These are phyloP conservation scores for Zaprionus lineosus DNA, from an alignment of 2,888 invertebrate species.

Conservation along the genomic window DNA sequence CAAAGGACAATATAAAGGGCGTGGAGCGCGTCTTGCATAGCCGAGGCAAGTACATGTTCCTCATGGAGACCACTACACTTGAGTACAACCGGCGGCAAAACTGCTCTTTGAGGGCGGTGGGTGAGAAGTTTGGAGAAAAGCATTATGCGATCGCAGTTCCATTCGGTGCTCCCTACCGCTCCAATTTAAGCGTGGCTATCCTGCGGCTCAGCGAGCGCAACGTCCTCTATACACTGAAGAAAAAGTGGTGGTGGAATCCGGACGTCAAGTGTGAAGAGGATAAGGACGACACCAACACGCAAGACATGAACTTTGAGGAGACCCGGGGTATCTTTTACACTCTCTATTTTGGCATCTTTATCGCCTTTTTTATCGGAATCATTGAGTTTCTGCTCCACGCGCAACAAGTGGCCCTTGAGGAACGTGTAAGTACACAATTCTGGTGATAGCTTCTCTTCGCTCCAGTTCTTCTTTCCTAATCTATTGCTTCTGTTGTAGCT, in stretches of 20 bases:
- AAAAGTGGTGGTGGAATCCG: slow-evolving; percentile 94
- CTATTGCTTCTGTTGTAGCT: slow-evolving; percentile 33
- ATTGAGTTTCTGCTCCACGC: slow-evolving; percentile 93
- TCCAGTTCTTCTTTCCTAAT: background rate
- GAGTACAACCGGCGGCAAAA: slow-evolving; percentile 93
- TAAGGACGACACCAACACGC: slow-evolving; percentile 50
- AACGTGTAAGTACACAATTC: slow-evolving; percentile 86
- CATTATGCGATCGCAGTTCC: slow-evolving; percentile 97
- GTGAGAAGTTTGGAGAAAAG: slow-evolving; percentile 92
- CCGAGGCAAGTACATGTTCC: slow-evolving; percentile 92
- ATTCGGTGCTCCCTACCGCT: slow-evolving; percentile 88
- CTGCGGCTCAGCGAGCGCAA: slow-evolving; percentile 96
- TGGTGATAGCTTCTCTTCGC: too few relatives aligned
- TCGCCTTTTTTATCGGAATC: slow-evolving; percentile 90
- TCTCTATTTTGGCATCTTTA: slow-evolving; percentile 87
- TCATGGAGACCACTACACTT: slow-evolving; percentile 97
- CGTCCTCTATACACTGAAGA: slow-evolving; percentile 89
- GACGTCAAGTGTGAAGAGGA: slow-evolving; percentile 81
- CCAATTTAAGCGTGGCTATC: slow-evolving; percentile 92
- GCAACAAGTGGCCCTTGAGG: slow-evolving; percentile 89
- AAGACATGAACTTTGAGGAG: slow-evolving; percentile 84
- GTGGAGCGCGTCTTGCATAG: slow-evolving; percentile 90
- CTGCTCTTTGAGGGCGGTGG: slow-evolving; percentile 91
- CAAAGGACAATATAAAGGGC: slow-evolving; percentile 90
- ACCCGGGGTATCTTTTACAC: slow-evolving; percentile 96